These are phyloP conservation scores for Crypturellus tataupa DNA, from an alignment of 2,797 vertebrate species.

Conservation along the genomic window DNA sequence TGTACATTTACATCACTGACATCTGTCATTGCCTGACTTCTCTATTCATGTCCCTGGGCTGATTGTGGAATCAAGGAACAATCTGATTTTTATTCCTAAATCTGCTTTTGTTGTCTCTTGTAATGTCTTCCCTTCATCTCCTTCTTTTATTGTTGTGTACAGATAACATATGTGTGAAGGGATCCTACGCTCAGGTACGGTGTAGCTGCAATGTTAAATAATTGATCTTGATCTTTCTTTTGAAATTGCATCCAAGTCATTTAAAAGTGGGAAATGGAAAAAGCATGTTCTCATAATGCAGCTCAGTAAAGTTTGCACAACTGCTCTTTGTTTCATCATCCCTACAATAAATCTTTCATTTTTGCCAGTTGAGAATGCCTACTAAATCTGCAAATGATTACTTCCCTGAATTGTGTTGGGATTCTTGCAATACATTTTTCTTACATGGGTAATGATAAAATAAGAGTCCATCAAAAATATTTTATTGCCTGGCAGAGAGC, in stretches of 20 bases:
- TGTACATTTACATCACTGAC: slow-evolving; percentile 16
- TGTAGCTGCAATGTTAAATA: slow-evolving; percentile 62
- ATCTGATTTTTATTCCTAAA: slow-evolving; percentile 43
- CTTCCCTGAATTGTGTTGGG: slow-evolving; percentile 64
- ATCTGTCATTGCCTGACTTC: slow-evolving; percentile 27
- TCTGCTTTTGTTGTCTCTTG: slow-evolving; percentile 5
- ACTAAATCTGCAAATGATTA: slow-evolving; percentile 84
- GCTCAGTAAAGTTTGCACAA: slow-evolving; percentile 82
- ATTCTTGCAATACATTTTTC: slow-evolving; percentile 78
- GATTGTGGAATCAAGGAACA: slow-evolving; percentile 9
- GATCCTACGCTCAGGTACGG: slow-evolving; percentile 56
- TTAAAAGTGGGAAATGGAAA: slow-evolving; percentile 81
- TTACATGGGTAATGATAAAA: slow-evolving; percentile 77
- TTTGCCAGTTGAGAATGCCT: slow-evolving; percentile 78
- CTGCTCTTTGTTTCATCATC: slow-evolving; percentile 83
- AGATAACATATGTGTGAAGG: slow-evolving; percentile 68
- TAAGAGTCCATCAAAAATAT: slow-evolving; percentile 67
- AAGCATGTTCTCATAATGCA: slow-evolving; percentile 80
- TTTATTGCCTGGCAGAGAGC: slow-evolving; percentile 69
- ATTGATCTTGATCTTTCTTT: slow-evolving; percentile 64
- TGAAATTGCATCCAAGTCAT: slow-evolving; percentile 75
- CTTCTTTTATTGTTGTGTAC: slow-evolving; percentile 58
- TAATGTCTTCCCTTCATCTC: not conserved
- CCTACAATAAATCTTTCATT: slow-evolving; percentile 83
- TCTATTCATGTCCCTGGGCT: not conserved